Evolutionary conservation across 2,113 vertebrate genomes (phyloP).

Genomic region (Malurus elegans): DNA sequence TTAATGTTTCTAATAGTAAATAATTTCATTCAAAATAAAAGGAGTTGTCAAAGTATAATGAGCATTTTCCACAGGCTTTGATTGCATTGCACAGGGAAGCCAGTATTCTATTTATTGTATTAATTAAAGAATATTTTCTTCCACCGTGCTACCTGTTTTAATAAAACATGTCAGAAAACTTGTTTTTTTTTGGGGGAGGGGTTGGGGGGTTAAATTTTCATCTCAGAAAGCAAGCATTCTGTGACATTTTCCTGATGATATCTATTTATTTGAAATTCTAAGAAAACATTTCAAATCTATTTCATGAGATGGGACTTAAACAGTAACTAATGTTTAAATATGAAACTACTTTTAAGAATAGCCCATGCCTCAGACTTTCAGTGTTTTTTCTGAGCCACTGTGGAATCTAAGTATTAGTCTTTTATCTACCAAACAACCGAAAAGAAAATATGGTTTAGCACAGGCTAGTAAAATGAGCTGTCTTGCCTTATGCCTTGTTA

Average conservation of each 20-base stretch:
- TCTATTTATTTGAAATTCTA: conserved; percentile 16
- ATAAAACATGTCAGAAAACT: conserved; percentile 28
- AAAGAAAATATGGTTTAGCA: not conserved
- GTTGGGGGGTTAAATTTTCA: not conserved
- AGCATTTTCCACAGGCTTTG: not conserved
- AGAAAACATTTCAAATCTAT: not conserved
- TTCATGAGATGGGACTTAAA: conserved; percentile 29
- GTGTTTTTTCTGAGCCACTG: not conserved
- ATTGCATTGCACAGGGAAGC: not conserved
- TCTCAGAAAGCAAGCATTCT: conserved; percentile 37
- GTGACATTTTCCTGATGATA: conserved; percentile 11
- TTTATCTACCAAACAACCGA: not conserved
- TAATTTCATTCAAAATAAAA: conserved; percentile 66
- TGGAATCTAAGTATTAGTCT: not conserved
- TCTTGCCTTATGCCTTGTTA: not conserved
- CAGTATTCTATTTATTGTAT: conserved; percentile 11
- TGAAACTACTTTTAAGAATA: conserved; percentile 12
- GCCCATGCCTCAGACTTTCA: not conserved
- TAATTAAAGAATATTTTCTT: conserved; percentile 49
- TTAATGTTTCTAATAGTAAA: conserved; percentile 70
- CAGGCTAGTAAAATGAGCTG: not conserved
- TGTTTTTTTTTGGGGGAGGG: not conserved
- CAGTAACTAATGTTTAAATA: not conserved
- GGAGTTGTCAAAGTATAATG: conserved; percentile 19
- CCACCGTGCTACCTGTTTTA: not conserved